Evolutionary conservation across 23 tunicate species (phyloP), one percentile per base, ranked within the genome.

Genomic region (Trididemnum clinides): DNA sequence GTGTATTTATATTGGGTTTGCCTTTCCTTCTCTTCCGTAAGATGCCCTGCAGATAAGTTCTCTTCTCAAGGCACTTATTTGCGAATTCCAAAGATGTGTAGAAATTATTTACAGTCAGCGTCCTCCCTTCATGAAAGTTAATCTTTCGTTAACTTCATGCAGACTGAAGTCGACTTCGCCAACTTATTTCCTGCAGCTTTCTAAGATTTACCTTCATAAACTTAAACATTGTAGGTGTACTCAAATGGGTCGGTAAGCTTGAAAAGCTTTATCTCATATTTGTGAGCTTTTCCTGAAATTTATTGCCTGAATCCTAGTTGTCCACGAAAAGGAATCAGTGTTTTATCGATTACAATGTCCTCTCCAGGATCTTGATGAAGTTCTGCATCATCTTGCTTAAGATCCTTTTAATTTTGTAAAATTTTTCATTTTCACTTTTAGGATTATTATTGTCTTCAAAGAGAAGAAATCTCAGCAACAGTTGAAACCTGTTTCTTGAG

Each of bases 291-390:
- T 59, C 69, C 69, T 4, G 27, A 26, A 59, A 59, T 59, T 22
- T 21, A 19, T 59, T 59, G 69, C 69, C 69, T 59, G 26, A 59
- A 59, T 12, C 69, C 26, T 21, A 59, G 21, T 59, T 26, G 4
- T 59, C 69, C 69, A 59, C 27, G 69, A 21, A 12, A 59, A 12
- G 69, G 69, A 26, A 59, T 59, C 69, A 59, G 18, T 12, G 69
- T 59, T 59, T 59, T 21, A 59, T 59, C 27, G 26, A 59, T 59
- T 59, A 59, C 69, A 21, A 59, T 59, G 26, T 59, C 27, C 26
- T 59, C 69, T 12, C 69, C 69, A 59, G 26, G 69, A 59, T 59
- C 69, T 59, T 59, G 69, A 59, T 59, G 21, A 59, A 59, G 69
- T 59, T 59, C 26, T 59, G 54, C 10, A 44, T 15, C 54, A 44